A percentile compares a stretch with the other conserved stretches of the same genome.
These are phyloP conservation scores for Lagopus leucura DNA, from an alignment of 2,113 vertebrate species.

Conservation along the genomic window DNA sequence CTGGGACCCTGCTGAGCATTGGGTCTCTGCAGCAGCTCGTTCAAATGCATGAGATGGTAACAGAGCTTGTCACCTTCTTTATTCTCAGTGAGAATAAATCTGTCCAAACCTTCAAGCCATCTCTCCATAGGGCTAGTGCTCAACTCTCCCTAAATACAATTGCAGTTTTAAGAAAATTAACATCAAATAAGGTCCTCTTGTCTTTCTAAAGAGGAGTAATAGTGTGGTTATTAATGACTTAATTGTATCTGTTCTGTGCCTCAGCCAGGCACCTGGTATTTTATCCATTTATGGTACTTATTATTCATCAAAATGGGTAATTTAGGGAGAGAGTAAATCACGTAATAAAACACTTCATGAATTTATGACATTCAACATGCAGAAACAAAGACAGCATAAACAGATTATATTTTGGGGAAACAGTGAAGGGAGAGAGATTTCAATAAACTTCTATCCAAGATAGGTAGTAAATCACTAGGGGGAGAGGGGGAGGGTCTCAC, in stretches of 20 bases:
- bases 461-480: neutral
- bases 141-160: neutral
- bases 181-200: neutral
- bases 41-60: neutral
- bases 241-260: neutral
- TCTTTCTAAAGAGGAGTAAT: neutral
- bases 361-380: neutral
- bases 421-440: neutral
- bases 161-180: neutral
- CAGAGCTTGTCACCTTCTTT: neutral
- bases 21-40: neutral
- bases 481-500: neutral
- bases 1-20: neutral
- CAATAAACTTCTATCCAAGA: neutral
- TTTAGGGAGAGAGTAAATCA: neutral
- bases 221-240: neutral
- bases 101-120: neutral
- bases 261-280: neutral
- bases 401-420: neutral
- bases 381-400: neutral
- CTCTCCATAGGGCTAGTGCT: neutral
- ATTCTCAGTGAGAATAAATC: neutral
- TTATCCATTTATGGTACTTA: neutral
- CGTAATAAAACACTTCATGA: neutral
- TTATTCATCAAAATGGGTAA: neutral